Evolutionary conservation across 2,113 vertebrate genomes (phyloP), one percentile per base, ranked within the genome.

Genomic region (Argyrosomus japonicus): DNA sequence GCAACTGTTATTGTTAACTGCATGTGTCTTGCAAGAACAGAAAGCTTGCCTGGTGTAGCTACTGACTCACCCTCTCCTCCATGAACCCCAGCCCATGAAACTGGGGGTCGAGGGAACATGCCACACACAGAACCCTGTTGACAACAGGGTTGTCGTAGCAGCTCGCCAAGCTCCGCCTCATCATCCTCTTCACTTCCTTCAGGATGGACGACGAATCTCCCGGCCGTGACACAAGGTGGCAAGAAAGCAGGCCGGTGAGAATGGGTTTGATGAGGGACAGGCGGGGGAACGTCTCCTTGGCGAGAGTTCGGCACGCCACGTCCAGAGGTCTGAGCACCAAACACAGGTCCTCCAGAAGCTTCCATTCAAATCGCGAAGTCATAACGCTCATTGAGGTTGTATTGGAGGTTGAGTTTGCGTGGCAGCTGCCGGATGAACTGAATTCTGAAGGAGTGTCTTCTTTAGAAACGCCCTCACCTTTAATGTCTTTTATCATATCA

Each of bases 71-170:
- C 89, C 88, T 90, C 21, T 82, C 84, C 53, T 93, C 94, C 91
- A 96, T 93, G 87, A 96, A 96, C 2, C 95, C 87, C n/a, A 96
- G 87, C 43, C 94, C 92, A 0, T 92, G 92, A 77, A 96, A 95
- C 83, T 95, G 95, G 1, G 95, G 95, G 78, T 96, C 95, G 7
- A 95, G 89, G 47, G 94, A 90, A 25, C 95, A 95, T 1, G 94
- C 95, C 80, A 96, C 80, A 45, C 94, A 93, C 61, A 96, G 82
- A 27, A 77, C 80, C 80, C 87, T 92, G 91, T 92, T 93, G 71
- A 95, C 91, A 0, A 82, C 87, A 0, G 88, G 87, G 75, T 87
- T 89, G 4, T 92, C 75, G 10, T 95, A 96, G 48, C 88, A 91
- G 36, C 79, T 81, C 0, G 70, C 83, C 65, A 96, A 60, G 68